Evolutionary conservation across 2,113 vertebrate species (phyloP).

Genomic region (Pangasianodon hypophthalmus): DNA sequence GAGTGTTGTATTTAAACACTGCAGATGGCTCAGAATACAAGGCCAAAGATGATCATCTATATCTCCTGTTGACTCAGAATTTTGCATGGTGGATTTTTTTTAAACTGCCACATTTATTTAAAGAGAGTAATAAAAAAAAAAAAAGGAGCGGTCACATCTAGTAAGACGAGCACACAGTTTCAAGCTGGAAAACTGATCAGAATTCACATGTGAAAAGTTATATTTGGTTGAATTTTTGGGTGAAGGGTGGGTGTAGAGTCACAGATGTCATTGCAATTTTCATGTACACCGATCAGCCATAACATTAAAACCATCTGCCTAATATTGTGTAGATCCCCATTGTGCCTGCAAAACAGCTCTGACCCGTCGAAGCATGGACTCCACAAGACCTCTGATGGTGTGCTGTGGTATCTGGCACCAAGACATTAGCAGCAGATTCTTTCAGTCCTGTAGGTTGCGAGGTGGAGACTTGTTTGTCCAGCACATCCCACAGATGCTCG

Average conservation of each 20-base stretch:
- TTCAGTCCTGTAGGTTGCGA: too few species aligned
- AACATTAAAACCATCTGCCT: background rate
- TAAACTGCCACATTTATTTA: background rate
- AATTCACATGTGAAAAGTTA: background rate
- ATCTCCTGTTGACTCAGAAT: background rate
- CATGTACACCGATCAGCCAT: background rate
- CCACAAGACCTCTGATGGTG: too few species aligned
- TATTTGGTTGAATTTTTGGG: background rate
- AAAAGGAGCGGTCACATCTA: background rate
- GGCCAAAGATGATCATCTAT: background rate
- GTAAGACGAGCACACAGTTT: background rate
- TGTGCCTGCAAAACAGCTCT: too few species aligned
- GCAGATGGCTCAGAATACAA: background rate
- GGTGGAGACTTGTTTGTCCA: too few species aligned
- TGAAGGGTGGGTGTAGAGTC: background rate
- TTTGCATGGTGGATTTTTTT: background rate
- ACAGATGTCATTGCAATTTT: background rate
- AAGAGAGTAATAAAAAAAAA: background rate
- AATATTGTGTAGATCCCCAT: too few species aligned
- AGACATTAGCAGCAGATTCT: too few species aligned
- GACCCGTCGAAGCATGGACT: too few species aligned
- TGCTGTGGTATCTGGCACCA: too few species aligned
- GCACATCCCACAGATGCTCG: too few species aligned
- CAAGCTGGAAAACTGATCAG: background rate
- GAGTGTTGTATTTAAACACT: background rate